These are phyloP conservation scores for Hylia prasina DNA, from an alignment of 2,113 vertebrate genomes.

Conservation along the genomic window DNA sequence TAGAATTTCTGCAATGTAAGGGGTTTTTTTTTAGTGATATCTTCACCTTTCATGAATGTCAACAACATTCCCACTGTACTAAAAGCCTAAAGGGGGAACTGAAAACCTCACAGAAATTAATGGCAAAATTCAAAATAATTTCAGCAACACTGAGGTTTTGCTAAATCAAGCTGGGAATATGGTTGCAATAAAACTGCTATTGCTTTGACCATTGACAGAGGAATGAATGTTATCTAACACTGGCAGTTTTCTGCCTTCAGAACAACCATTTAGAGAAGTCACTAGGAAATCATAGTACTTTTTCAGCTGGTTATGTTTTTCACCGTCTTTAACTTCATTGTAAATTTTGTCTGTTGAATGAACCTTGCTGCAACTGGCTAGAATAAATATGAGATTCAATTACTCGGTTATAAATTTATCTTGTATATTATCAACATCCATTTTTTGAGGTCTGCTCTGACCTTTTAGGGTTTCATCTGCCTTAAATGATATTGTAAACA, in stretches of 20 bases:
- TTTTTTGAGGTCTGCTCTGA: neutral
- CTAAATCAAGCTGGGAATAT: neutral
- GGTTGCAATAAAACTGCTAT: constrained; percentile 2
- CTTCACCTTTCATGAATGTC: neutral
- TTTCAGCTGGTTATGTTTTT: neutral
- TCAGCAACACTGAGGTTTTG: neutral
- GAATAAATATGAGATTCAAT: neutral
- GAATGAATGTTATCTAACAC: neutral
- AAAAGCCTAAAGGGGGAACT: neutral
- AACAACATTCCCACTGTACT: neutral
- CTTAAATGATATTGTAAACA: neutral
- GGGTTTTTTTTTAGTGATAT: neutral
- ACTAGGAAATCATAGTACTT: neutral
- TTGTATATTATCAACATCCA: neutral
- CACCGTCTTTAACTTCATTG: neutral
- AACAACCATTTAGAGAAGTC: neutral
- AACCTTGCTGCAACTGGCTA: neutral
- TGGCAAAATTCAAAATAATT: neutral
- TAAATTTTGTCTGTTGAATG: neutral
- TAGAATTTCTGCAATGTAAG: neutral
- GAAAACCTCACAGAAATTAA: neutral
- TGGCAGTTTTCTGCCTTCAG: neutral
- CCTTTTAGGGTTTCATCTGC: neutral
- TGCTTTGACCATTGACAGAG: neutral
- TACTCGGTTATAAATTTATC: neutral